Evolutionary conservation across 1,140 invertebrate species (phyloP).

Genomic region (Drosophila tristis): DNA sequence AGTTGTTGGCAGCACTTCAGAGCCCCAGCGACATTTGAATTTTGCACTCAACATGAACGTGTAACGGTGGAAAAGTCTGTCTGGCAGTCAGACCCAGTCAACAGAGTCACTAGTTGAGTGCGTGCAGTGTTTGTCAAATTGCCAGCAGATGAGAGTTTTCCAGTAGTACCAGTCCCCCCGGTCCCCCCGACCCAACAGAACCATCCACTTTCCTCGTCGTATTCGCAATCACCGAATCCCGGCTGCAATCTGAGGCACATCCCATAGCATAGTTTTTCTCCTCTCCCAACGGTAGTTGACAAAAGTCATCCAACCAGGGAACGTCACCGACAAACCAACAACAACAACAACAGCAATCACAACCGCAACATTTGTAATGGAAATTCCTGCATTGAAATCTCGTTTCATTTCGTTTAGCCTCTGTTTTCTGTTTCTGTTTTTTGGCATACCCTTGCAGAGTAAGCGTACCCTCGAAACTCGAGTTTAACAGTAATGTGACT

Average conservation of each 20-base stretch:
- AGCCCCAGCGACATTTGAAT: constrained; percentile 57
- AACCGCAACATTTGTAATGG: constrained; percentile 73
- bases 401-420: constrained; percentile 65
- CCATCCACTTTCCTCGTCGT: constrained; percentile 17
- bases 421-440: constrained; percentile 35
- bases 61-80: constrained; percentile 19
- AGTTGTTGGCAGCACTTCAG: constrained; percentile 53
- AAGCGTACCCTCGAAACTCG: not conserved
- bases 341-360: constrained; percentile 37
- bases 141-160: constrained; percentile 41
- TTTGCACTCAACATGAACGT: constrained; percentile 39
- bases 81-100: constrained; percentile 53
- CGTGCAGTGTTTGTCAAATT: constrained; percentile 78
- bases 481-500: too few species aligned
- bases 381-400: constrained; percentile 80
- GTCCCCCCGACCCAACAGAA: not conserved
- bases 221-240: not conserved
- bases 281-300: constrained; percentile 49
- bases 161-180: constrained; percentile 5
- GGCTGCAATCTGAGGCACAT: constrained; percentile 21
- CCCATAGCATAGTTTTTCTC: not conserved
- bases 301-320: constrained; percentile 59
- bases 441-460: constrained; percentile 26
- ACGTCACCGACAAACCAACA: constrained; percentile 13
- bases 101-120: constrained; percentile 49